phyloP scores from a whole-genome alignment of 2,888 invertebrate genomes.

The Ptychoptera albimana region DNA sequence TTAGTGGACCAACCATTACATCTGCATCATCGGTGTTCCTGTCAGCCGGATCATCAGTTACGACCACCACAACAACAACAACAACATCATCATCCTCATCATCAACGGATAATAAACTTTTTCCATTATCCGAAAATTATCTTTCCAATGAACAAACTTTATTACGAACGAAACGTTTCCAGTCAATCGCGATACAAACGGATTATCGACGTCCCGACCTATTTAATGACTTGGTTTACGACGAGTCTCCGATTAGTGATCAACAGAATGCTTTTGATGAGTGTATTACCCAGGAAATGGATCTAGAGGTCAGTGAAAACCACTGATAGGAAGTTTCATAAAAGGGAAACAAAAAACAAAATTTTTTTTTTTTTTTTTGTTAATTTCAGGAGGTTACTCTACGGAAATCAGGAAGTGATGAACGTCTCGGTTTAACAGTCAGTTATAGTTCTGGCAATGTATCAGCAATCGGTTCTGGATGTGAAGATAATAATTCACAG shows the following conservation, averaged over 20 bases:
- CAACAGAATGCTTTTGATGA: constrained; percentile 35
- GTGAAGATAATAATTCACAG: constrained; percentile 25
- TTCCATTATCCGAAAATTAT: neutral
- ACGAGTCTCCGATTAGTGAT: constrained; percentile 18
- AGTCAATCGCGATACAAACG: constrained; percentile 34
- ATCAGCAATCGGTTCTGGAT: constrained; percentile 34
- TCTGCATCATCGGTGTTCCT: constrained; percentile 7
- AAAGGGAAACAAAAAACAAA: neutral
- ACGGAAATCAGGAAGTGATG: constrained; percentile 37
- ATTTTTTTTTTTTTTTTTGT: neutral
- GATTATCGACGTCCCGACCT: constrained; percentile 24
- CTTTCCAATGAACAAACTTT: constrained; percentile 1
- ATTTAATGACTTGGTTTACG: constrained; percentile 25
- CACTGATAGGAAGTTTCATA: no score
- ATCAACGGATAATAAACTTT: constrained; percentile 4
- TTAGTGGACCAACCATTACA: neutral
- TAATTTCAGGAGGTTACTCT: constrained; percentile 54
- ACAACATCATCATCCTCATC: constrained; percentile 9
- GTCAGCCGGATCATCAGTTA: constrained; percentile 1
- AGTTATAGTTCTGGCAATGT: constrained; percentile 44
- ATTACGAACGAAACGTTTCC: constrained; percentile 3
- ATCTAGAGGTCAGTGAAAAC: constrained; percentile 34
- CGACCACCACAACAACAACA: constrained; percentile 9
- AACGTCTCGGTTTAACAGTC: constrained; percentile 49
- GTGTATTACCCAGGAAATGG: constrained; percentile 35